A percentile compares a stretch with the other conserved stretches of the same genome.
Evolutionary conservation across 2,113 vertebrate genomes (phyloP).

Genomic region (Plestiodon gilberti): DNA sequence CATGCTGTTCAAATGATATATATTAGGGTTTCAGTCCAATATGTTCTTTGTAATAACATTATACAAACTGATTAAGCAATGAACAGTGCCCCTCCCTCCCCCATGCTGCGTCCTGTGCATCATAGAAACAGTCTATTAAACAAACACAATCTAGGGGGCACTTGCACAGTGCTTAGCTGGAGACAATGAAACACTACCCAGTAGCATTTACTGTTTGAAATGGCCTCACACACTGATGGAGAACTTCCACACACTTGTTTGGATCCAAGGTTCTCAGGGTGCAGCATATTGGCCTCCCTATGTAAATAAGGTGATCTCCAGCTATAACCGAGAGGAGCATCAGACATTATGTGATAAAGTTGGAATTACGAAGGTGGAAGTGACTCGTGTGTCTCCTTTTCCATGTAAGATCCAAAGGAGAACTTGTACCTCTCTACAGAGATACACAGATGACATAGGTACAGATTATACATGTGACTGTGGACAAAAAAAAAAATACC

Average conservation of each 20-base stretch:
- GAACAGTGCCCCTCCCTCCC: neutral
- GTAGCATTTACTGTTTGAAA: neutral
- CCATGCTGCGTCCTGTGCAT: neutral
- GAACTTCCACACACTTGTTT: neutral
- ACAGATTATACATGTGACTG: neutral
- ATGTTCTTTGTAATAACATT: neutral
- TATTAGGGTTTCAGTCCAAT: constrained; percentile 8
- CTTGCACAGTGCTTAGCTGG: neutral
- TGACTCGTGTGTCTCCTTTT: neutral
- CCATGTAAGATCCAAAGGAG: neutral
- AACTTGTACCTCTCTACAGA: neutral
- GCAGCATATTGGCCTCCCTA: neutral
- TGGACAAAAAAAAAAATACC: neutral
- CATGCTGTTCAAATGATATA: neutral
- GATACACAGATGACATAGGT: neutral
- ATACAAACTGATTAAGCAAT: neutral
- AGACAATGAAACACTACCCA: neutral
- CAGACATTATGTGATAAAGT: neutral
- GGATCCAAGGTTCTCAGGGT: neutral
- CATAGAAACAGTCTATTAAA: neutral
- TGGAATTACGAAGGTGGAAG: neutral
- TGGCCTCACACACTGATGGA: neutral
- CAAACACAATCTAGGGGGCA: neutral
- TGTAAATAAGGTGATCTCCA: neutral
- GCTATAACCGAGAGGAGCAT: neutral